Evolutionary conservation across 2,797 vertebrate species (phyloP).

Genomic region (Fratercula arctica): DNA sequence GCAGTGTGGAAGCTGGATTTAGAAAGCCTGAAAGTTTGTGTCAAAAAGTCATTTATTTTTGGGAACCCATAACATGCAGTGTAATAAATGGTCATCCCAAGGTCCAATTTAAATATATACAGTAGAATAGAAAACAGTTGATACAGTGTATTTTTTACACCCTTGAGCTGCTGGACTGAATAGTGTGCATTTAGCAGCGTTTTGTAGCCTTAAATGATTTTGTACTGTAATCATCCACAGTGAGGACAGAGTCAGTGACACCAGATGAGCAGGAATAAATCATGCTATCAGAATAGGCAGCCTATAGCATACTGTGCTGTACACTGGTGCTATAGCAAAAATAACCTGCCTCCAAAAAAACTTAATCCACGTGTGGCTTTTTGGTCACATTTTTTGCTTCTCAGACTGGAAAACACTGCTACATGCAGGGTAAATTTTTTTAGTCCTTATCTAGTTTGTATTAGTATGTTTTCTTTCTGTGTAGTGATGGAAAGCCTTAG

Average conservation of each 20-base stretch:
- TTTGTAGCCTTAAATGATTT: conserved; percentile 48
- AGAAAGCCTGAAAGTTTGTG: conserved; percentile 78
- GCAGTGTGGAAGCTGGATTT: conserved; percentile 77
- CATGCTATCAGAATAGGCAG: not conserved
- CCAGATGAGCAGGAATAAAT: conserved; percentile 43
- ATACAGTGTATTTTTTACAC: conserved; percentile 11
- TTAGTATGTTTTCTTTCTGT: not conserved
- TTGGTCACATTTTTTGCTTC: not conserved
- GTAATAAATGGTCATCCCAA: conserved; percentile 75
- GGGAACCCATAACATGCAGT: conserved; percentile 65
- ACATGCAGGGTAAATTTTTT: not conserved
- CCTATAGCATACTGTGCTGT: not conserved
- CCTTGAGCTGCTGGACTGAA: conserved; percentile 36
- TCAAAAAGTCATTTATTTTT: conserved; percentile 80
- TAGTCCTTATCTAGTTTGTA: not conserved
- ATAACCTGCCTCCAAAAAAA: not conserved
- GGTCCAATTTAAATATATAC: conserved; percentile 72
- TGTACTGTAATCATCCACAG: conserved; percentile 20
- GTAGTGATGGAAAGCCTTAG: not conserved
- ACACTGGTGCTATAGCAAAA: not conserved
- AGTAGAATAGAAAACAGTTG: conserved; percentile 25
- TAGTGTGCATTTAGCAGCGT: not conserved
- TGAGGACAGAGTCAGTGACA: conserved; percentile 12
- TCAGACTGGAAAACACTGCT: not conserved
- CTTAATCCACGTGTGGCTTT: not conserved